Evolutionary conservation across 2,113 vertebrate genomes (phyloP), one percentile per base, ranked within the genome.

Genomic region (Tursiops truncatus): DNA sequence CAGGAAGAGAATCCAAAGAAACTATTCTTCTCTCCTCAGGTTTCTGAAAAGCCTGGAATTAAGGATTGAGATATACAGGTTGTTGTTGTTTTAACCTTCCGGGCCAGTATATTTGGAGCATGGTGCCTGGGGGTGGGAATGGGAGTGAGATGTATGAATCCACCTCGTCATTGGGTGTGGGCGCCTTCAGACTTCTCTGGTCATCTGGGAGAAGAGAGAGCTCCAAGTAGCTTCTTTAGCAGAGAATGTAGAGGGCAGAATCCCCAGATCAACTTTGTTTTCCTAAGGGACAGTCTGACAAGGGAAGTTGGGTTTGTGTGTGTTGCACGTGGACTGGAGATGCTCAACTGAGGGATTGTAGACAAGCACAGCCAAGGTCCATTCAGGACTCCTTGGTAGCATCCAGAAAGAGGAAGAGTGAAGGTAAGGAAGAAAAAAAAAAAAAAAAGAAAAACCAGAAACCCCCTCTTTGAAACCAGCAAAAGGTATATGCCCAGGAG

Each of bases 391-490:
- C 38, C 17, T 23, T 62, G 23, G 41, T 31, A 36, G 15, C 65
- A 47, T 65, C 76, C 18, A 67, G 63, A 90, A 71, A 60, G 36
- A 71, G 28, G 65, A 70, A 47, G 62, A 79, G 5, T 12, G 71
- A 95, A 89, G 47, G 14, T 12, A 25, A 76, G 31, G 17, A 41
- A 60, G 21, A 25, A 47, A 58, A 60, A 31, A 47, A 17, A 17
- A 38, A 38, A 58, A 71, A 56, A 60, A 53, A 85, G 68, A 56
- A 47, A 58, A 80, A 26, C 33, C 33, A 79, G 26, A 90, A 96
- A 65, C 21, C n/a, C 67, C 50, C 77, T 21, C 33, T 93, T 95
- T 86, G 56, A 74, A 93, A 81, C 77, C 53, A 86, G 80, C 89
- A 89, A 65, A 88, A 92, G 60, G 36, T 94, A 88, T 95, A 85